These are phyloP conservation scores for Heteromormyrus szaboi DNA, from an alignment of 2,797 vertebrate genomes.

Conservation along the genomic window DNA sequence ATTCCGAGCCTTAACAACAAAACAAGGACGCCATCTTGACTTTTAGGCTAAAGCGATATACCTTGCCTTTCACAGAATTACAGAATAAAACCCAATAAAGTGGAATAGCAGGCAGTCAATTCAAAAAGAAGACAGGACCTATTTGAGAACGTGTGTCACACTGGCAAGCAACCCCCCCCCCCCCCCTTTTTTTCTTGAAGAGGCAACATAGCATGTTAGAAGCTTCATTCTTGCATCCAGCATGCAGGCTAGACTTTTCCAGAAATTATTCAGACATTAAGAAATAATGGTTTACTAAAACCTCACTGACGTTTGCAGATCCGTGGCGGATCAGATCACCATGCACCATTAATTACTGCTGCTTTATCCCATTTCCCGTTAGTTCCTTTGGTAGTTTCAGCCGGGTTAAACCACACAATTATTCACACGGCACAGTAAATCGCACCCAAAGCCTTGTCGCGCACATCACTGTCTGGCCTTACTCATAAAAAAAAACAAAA, in stretches of 20 bases:
- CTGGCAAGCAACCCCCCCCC: background rate
- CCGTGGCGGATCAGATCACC: background rate
- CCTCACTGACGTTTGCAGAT: background rate
- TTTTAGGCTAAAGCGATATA: background rate
- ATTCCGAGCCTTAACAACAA: background rate
- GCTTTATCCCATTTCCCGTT: background rate
- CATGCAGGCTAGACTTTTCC: constrained; percentile 2
- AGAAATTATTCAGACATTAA: background rate
- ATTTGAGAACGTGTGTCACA: background rate
- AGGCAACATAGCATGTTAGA: background rate
- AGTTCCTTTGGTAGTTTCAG: background rate
- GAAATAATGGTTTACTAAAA: background rate
- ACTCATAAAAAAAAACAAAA: background rate
- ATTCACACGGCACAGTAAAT: background rate
- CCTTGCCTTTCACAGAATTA: background rate
- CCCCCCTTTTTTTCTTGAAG: background rate
- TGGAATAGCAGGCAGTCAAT: background rate
- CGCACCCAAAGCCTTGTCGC: background rate
- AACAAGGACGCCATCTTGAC: background rate
- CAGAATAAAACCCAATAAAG: background rate
- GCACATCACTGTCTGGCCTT: background rate
- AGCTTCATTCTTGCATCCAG: background rate
- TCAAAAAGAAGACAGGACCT: background rate
- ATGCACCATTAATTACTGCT: background rate
- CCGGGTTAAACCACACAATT: background rate